Evolutionary conservation across 1,140 invertebrate species (phyloP).

Genomic region (Arion vulgaris): DNA sequence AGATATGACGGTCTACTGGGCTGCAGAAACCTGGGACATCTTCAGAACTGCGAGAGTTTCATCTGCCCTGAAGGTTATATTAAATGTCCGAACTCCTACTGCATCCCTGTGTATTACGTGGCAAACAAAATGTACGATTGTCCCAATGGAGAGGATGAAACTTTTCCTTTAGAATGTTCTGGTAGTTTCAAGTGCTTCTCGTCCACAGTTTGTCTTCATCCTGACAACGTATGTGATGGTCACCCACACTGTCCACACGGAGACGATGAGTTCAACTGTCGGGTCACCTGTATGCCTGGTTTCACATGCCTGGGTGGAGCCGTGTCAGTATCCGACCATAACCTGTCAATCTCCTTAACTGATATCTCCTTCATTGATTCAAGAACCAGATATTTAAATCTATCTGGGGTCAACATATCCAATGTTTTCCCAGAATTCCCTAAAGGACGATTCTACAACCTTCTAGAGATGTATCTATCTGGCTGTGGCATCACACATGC

Average conservation of each 20-base stretch:
- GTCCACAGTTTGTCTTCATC: constrained; percentile 1
- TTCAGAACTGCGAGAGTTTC: constrained; percentile 14
- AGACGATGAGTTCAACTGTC: constrained; percentile 25
- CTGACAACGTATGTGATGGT: constrained; percentile 27
- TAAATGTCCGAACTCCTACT: constrained; percentile 7
- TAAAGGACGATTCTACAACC: constrained; percentile 15
- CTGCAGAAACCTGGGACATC: constrained; percentile 13
- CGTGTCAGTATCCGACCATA: neutral
- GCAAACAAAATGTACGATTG: constrained; percentile 21
- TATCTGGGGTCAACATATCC: constrained; percentile 22
- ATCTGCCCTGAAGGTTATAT: constrained; percentile 27
- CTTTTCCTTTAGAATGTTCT: neutral
- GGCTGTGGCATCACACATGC: constrained; percentile 3
- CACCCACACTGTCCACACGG: constrained; percentile 31
- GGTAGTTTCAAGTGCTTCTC: constrained; percentile 10
- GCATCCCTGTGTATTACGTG: constrained; percentile 19
- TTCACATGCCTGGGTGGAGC: neutral
- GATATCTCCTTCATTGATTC: constrained; percentile 7
- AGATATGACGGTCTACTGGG: constrained; percentile 16
- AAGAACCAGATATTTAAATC: constrained; percentile 18
- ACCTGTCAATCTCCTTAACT: neutral
- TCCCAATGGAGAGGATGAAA: constrained; percentile 18
- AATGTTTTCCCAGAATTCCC: constrained; percentile 19
- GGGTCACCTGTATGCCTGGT: neutral
- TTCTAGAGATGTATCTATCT: constrained; percentile 5